Evolutionary conservation across 2,888 invertebrate genomes (phyloP).

Genomic region (Atrina japonica): DNA sequence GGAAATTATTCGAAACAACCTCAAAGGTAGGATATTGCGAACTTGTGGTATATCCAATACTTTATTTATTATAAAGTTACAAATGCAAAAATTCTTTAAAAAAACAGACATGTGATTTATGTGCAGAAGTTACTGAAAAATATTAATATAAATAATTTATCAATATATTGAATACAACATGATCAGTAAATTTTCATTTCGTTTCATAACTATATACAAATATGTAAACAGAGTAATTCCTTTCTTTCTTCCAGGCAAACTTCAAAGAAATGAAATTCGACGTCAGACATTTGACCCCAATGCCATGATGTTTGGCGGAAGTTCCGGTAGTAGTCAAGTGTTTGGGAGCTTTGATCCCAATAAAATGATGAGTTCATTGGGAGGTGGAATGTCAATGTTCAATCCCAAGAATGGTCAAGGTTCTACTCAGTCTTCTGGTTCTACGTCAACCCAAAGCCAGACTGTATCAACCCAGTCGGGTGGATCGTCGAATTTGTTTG

Average conservation of each 20-base stretch:
- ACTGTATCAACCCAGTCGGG: background rate
- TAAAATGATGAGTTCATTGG: constrained; percentile 30
- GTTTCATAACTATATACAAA: background rate
- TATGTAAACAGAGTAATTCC: background rate
- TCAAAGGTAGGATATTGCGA: too few species aligned
- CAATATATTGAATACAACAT: background rate
- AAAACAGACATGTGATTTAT: too few species aligned
- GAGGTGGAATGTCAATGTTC: constrained; percentile 39
- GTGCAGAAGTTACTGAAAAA: too few species aligned
- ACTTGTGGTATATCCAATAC: too few species aligned
- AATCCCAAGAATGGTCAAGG: constrained; percentile 30
- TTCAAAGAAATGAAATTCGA: background rate
- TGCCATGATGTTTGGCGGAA: constrained; percentile 36
- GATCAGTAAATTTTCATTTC: background rate
- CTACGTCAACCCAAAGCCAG: background rate
- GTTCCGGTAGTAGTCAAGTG: constrained; percentile 1
- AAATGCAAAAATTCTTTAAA: too few species aligned
- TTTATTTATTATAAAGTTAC: too few species aligned
- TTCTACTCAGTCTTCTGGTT: constrained; percentile 17
- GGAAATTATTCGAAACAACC: too few species aligned
- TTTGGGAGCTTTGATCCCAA: constrained; percentile 44
- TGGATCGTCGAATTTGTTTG: background rate
- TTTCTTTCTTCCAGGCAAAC: background rate
- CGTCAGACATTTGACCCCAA: constrained; percentile 39
- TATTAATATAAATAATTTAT: too few species aligned